Conservation (phyloP, 2,888 invertebrate genomes). For the Nephrotoma guestfalica region DNA sequence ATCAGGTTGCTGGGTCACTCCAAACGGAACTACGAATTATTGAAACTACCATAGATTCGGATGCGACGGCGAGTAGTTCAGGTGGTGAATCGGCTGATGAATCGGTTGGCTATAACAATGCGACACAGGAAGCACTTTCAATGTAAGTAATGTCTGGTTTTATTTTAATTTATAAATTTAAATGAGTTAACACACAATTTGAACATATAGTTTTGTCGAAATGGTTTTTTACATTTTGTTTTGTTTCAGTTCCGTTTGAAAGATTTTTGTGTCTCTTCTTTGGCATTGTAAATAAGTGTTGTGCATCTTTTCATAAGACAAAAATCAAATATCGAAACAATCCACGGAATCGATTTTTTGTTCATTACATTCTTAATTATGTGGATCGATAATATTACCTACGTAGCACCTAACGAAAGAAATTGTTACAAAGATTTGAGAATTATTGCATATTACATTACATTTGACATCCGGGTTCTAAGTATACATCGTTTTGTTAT, state of each 20-base stretch:
- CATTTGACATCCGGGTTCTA: neutral
- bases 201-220: neutral
- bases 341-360: neutral
- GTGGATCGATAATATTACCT: neutral
- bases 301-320: neutral
- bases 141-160: slow-evolving; percentile 51
- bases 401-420: neutral
- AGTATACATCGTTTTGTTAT: neutral
- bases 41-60: slow-evolving; percentile 70
- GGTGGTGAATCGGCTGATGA: slow-evolving; percentile 92
- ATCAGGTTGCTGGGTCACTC: slow-evolving; percentile 57
- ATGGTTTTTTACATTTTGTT: neutral
- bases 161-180: neutral
- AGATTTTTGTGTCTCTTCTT: neutral
- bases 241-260: neutral
- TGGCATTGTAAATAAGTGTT: neutral
- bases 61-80: slow-evolving; percentile 86
- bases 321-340: neutral
- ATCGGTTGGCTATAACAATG: slow-evolving; percentile 61
- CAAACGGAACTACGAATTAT: slow-evolving; percentile 57
- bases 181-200: neutral
- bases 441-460: neutral
- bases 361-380: neutral
- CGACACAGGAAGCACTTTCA: slow-evolving; percentile 56
- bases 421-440: neutral